Conservation (phyloP, 2,797 vertebrate species). For the Lophura swinhoii region DNA sequence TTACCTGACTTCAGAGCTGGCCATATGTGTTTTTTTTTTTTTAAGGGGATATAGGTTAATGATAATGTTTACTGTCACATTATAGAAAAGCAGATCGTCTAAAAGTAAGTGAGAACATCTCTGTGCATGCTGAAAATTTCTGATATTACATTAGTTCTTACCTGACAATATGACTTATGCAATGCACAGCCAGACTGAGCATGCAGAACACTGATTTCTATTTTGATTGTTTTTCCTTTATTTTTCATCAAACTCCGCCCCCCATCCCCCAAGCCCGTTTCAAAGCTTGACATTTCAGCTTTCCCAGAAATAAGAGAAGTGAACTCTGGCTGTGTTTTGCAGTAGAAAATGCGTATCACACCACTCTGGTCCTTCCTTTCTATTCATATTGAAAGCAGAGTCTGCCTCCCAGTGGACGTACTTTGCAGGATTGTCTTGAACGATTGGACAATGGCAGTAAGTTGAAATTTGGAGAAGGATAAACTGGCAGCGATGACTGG, state of each 20-base stretch:
- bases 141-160: neutral
- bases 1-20: neutral
- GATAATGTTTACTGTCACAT: neutral
- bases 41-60: neutral
- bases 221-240: neutral
- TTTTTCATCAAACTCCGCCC: too few species aligned
- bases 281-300: neutral
- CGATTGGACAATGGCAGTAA: neutral
- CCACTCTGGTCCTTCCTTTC: neutral
- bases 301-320: neutral
- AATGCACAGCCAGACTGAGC: neutral
- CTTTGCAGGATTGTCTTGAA: neutral
- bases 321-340: neutral
- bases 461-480: neutral
- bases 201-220: neutral
- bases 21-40: neutral
- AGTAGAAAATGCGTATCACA: neutral
- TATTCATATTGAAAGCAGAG: neutral
- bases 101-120: neutral
- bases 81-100: neutral
- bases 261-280: neutral
- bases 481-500: neutral
- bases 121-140: neutral
- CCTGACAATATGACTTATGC: neutral
- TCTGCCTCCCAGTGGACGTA: conserved; percentile 59